phyloP scores from a whole-genome alignment of 2,113 vertebrate species.

The Tetrao urogallus region DNA sequence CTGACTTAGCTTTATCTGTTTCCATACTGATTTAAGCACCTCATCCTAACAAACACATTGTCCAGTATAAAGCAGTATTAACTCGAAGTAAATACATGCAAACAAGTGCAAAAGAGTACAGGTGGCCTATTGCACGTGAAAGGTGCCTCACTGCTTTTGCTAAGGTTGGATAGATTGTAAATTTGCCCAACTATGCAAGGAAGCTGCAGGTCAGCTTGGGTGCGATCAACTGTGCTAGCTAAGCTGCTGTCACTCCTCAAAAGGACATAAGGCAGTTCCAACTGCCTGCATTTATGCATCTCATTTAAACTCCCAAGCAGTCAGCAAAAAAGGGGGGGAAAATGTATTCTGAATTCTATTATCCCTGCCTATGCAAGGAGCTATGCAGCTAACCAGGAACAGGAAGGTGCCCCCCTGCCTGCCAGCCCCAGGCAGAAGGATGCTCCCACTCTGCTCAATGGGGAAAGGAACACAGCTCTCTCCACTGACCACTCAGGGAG shows the following conservation, averaged over 20 bases:
- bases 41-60: not conserved
- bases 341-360: rapidly evolving
- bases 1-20: not conserved
- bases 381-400: not conserved
- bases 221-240: not conserved
- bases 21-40: not conserved
- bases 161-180: not conserved
- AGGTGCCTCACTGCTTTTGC: not conserved
- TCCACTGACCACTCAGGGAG: no score
- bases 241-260: not conserved
- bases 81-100: not conserved
- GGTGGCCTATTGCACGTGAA: not conserved
- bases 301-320: not conserved
- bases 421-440: not conserved
- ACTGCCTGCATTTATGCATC: not conserved
- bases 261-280: not conserved
- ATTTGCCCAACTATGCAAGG: not conserved
- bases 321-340: not conserved
- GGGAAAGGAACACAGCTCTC: not conserved
- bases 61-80: not conserved
- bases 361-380: not conserved
- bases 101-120: not conserved
- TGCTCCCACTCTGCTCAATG: rapidly evolving
- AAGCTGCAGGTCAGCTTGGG: conserved; percentile 30
- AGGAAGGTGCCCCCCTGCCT: not conserved